Evolutionary conservation across 1,140 invertebrate genomes (phyloP), one percentile per base, ranked within the genome.

Genomic region (Achatina immaculata): DNA sequence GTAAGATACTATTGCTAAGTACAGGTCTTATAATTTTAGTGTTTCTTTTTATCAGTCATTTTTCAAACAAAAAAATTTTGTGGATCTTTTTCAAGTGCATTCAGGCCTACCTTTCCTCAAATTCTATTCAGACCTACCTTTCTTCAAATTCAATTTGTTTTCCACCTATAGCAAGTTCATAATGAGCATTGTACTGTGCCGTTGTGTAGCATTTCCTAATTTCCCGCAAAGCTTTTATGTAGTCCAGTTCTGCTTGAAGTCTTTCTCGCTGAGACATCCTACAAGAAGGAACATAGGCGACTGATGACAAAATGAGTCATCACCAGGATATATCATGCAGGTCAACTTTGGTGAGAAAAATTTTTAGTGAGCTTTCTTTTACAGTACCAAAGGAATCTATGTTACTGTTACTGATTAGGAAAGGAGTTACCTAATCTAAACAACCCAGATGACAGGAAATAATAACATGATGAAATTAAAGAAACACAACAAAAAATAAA

Each of bases 81-180:
- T n/a, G n/a, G n/a, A n/a, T n/a, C n/a, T 51, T 51, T 51, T 11
- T 51, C 48, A 51, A 51, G 11, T 51, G 48, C 48, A 14, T 66
- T 51, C 24, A 51, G 24, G 24, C 24, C 11, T 14, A 51, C 48
- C 11, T 38, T 0, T 28, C 34, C 7, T 16, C 28, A 80, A 45
- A 3, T 48, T 62, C 24, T 24, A 62, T 55, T 77, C 2, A 11
- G 1, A 28, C 38, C 42, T 78, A 89, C 88, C 88, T 86, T 81
- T 90, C 89, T 66, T 85, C 83, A 72, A 89, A 88, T 69, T 88
- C 88, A 36, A 88, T 83, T 82, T 86, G 88, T 68, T 86, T 89
- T 21, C 89, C 88, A 42, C 88, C 88, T 88, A 90, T 88, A 21
- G 89, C 81, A 9, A 90, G 83, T 73, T 89, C 88, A 11, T 87